Percentiles rank a stretch among this genome's conserved stretches.
These are phyloP conservation scores for Platyscapa corneri DNA, from an alignment of 1,140 invertebrate species.

Conservation along the genomic window DNA sequence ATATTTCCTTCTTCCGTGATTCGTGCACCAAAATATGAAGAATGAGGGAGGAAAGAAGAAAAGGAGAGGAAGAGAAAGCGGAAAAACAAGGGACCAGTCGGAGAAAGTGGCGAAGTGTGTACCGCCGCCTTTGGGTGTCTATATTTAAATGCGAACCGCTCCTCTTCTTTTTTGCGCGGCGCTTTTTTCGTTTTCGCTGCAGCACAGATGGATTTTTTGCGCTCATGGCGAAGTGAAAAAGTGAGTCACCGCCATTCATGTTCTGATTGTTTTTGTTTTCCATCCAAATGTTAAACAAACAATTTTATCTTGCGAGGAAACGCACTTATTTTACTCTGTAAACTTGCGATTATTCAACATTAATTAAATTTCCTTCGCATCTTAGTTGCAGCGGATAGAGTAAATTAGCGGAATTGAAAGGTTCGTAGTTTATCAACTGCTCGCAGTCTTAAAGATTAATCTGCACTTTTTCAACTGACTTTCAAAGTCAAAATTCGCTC, in stretches of 20 bases:
- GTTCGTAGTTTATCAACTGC: neutral
- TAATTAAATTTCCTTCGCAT: neutral
- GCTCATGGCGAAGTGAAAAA: neutral
- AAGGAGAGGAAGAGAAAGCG: conserved; percentile 7
- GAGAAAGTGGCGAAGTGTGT: conserved; percentile 16
- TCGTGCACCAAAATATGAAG: neutral
- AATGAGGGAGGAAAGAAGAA: neutral
- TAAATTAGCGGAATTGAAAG: neutral
- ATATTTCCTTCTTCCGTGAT: neutral
- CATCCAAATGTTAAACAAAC: neutral
- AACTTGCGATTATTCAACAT: neutral
- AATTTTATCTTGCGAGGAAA: neutral
- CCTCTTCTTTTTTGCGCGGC: neutral
- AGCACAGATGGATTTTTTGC: neutral
- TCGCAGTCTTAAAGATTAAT: neutral
- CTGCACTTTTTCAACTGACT: neutral
- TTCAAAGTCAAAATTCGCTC: neutral
- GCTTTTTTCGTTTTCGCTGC: neutral
- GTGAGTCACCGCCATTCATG: neutral
- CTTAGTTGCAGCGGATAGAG: neutral
- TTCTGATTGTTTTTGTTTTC: neutral
- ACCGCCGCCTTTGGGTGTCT: neutral
- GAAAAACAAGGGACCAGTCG: neutral
- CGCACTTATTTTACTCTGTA: neutral
- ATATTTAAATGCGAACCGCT: conserved; percentile 15